These are phyloP conservation scores for Adoxophyes honmai DNA, from an alignment of 1,140 invertebrate genomes.

Conservation along the genomic window DNA sequence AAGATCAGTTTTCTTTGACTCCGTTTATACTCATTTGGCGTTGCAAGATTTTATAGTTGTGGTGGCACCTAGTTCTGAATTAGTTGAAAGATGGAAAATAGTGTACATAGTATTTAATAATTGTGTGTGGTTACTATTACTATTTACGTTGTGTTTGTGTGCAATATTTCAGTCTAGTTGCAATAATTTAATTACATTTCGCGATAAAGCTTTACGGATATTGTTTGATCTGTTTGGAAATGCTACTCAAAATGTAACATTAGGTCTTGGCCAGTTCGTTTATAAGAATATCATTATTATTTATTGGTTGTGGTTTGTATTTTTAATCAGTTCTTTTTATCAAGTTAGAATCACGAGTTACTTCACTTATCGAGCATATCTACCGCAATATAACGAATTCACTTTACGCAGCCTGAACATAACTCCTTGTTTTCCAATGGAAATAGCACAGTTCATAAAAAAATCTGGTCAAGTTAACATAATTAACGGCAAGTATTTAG, in stretches of 20 bases:
- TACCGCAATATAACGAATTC: neutral
- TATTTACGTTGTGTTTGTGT: neutral
- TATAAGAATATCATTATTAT: constrained; percentile 1
- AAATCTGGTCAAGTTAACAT: neutral
- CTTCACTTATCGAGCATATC: neutral
- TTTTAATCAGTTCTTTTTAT: neutral
- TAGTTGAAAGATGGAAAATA: constrained; percentile 5
- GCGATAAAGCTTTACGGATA: neutral
- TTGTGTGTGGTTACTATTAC: neutral
- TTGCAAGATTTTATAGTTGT: neutral
- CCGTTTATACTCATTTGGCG: neutral
- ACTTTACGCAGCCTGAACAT: neutral
- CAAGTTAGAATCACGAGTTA: neutral
- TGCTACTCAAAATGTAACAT: neutral
- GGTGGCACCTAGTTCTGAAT: neutral
- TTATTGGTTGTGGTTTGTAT: constrained; percentile 1
- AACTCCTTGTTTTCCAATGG: neutral
- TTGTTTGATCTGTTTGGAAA: neutral
- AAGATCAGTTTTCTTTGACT: neutral
- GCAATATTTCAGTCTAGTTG: neutral
- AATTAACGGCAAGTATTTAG: constrained; percentile 3
- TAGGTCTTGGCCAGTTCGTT: neutral
- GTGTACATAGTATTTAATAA: neutral
- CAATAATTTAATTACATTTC: neutral
- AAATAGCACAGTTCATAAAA: neutral